Conservation (phyloP, 2,888 invertebrate genomes). For the Villa cingulata region DNA sequence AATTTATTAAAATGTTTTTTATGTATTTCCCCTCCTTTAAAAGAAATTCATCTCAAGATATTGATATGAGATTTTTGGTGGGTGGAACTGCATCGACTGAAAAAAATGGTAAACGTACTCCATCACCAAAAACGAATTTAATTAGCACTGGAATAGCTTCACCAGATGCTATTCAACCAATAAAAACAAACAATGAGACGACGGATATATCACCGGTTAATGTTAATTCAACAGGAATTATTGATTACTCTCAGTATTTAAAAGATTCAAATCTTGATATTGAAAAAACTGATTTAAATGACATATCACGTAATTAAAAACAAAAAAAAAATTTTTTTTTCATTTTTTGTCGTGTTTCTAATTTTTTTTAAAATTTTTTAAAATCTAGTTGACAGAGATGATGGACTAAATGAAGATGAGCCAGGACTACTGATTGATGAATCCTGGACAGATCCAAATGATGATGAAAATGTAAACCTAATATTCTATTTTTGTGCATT, state of each 20-base stretch:
- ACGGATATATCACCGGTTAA: neutral
- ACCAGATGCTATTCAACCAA: conserved; percentile 27
- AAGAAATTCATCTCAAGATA: conserved; percentile 16
- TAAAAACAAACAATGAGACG: conserved; percentile 9
- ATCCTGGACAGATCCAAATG: conserved; percentile 42
- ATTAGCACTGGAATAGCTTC: neutral
- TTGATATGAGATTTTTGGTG: conserved; percentile 27
- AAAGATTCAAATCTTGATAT: conserved; percentile 32
- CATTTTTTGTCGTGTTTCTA: too few species aligned
- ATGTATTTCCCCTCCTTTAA: conserved; percentile 10
- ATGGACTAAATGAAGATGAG: conserved; percentile 36
- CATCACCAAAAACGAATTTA: neutral
- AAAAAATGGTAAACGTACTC: neutral
- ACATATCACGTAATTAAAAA: conserved; percentile 24
- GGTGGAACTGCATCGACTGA: conserved; percentile 8
- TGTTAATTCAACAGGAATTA: conserved; percentile 16
- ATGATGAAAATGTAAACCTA: conserved; percentile 14
- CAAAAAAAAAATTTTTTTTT: neutral
- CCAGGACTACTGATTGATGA: conserved; percentile 39
- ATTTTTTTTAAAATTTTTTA: neutral
- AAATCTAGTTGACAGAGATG: conserved; percentile 41
- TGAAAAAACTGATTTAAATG: conserved; percentile 23
- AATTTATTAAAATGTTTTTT: neutral
- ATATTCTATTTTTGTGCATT: too few species aligned
- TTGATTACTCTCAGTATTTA: conserved; percentile 35